Conservation (phyloP, 2,113 vertebrate genomes). For the Apistogramma diplotaenia region DNA sequence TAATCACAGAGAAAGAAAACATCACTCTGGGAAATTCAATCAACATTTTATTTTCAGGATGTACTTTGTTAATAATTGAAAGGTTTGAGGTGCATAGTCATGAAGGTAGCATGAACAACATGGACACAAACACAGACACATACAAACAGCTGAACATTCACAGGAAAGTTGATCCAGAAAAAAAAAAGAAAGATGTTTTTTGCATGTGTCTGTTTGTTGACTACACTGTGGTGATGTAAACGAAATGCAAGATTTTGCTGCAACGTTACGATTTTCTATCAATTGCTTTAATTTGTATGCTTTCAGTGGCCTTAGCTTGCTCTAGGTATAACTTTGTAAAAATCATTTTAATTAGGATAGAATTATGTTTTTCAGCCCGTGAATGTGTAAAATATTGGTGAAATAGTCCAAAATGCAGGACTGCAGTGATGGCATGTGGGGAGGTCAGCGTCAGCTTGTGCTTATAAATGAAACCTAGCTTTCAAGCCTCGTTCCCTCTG, state of each 20-base stretch:
- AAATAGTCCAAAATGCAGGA: slow-evolving; percentile 15
- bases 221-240: not conserved
- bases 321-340: slow-evolving; percentile 1
- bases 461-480: slow-evolving; percentile 27
- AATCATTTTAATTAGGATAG: not conserved
- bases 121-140: slow-evolving; percentile 63
- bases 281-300: not conserved
- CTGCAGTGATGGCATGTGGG: not conserved
- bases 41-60: slow-evolving; percentile 72
- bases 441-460: slow-evolving; percentile 29
- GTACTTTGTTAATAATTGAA: slow-evolving; percentile 63
- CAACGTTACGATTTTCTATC: not conserved
- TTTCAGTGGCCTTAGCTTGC: not conserved
- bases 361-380: not conserved
- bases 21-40: slow-evolving; percentile 30
- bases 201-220: not conserved
- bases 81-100: slow-evolving; percentile 74
- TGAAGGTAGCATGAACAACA: slow-evolving; percentile 73
- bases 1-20: slow-evolving; percentile 10
- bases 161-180: slow-evolving; percentile 22
- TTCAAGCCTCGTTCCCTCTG: not conserved
- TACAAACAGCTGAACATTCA: slow-evolving; percentile 65
- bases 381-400: not conserved
- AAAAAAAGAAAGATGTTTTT: not conserved
- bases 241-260: slow-evolving; percentile 9